Evolutionary conservation across 2,113 vertebrate species (phyloP), one percentile per base, ranked within the genome.

Genomic region (Balaeniceps rex): DNA sequence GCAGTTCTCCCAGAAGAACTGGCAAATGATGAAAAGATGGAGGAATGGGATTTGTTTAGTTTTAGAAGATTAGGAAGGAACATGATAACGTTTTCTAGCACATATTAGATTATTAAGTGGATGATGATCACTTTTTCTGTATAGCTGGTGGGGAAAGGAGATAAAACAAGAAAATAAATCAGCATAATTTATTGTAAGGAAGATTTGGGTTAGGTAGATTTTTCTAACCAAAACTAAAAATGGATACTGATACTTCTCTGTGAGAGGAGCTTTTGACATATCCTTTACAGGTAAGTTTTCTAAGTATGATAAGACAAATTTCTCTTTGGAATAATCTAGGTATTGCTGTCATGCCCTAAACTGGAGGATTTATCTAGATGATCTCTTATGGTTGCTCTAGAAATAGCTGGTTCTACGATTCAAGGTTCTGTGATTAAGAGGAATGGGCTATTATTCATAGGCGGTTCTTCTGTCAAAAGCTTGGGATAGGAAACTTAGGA

Each of bases 21-120:
- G 92, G 85, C 63, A 80, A 69, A 80, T 76, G 94, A 95, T 95
- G 82, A 95, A 94, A 94, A 95, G 93, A 95, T 85, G 91, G 91
- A 88, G 84, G 75, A 85, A 83, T 52, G 36, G 87, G 87, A 95
- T 95, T 90, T 96, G 74, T 91, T 97, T 91, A 91, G 96, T 95
- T 94, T 87, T 74, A 88, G 70, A 85, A 83, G 78, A 96, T 95
- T 91, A 91, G 58, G 87, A 80, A 90, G 75, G 58, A 91, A 83
- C 70, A 74, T 23, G 81, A 64, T 95, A 96, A 70, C 19, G 14
- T 90, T 95, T 96, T 86, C 90, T 63, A 92, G 82, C 75, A 76
- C 46, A 25, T 95, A 55, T 47, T 81, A 90, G 79, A 69, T 93
- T 87, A 82, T 95, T 90, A 92, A 92, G 68, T 61, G 83, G 77